Conservation (phyloP, 2,888 invertebrate genomes). For the Meta bourneti region DNA sequence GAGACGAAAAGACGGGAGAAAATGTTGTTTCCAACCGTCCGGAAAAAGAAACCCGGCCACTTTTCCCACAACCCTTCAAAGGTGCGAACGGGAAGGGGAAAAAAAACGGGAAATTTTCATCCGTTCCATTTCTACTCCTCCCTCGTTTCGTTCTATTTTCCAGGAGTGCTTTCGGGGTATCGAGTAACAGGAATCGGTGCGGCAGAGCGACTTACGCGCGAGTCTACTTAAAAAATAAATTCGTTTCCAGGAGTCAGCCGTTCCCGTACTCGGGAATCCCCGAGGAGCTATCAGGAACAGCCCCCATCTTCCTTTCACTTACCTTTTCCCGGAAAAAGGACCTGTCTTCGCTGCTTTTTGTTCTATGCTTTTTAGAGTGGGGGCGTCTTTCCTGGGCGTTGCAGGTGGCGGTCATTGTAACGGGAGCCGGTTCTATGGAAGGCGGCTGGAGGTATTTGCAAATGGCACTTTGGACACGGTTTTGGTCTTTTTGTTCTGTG, state of each 20-base stretch:
- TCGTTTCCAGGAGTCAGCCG: background rate
- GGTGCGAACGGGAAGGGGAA: background rate
- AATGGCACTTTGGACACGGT: background rate
- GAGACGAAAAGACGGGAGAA: conserved; percentile 7
- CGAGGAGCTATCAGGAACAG: background rate
- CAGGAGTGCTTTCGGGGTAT: background rate
- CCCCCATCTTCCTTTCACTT: background rate
- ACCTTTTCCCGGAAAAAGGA: background rate
- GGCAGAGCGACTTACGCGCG: background rate
- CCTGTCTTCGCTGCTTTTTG: background rate
- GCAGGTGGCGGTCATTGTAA: background rate
- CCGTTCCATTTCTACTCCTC: background rate
- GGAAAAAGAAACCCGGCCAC: conserved; percentile 1
- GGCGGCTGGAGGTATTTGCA: background rate
- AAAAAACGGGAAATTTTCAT: background rate
- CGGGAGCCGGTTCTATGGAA: background rate
- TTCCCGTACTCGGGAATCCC: background rate
- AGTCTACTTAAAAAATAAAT: background rate
- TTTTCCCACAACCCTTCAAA: conserved; percentile 7
- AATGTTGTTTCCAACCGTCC: conserved; percentile 53
- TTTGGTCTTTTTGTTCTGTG: too few relatives aligned
- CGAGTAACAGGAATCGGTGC: background rate
- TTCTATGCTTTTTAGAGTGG: background rate
- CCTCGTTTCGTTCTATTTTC: background rate
- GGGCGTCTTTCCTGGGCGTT: background rate